These are phyloP conservation scores for Natrix natrix DNA, from an alignment of 2,797 vertebrate genomes.

Conservation along the genomic window DNA sequence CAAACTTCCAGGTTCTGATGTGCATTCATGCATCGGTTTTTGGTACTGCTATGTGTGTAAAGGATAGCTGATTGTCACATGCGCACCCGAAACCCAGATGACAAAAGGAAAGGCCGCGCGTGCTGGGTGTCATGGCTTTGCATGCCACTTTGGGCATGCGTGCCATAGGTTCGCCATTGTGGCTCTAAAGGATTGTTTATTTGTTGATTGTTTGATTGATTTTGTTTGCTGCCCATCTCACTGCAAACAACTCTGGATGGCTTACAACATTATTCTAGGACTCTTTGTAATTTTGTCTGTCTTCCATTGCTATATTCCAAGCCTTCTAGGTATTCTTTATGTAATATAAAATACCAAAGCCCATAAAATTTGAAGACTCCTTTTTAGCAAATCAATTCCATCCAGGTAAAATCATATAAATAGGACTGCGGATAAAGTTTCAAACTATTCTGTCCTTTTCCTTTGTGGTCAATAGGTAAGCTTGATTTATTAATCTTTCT, in stretches of 20 bases:
- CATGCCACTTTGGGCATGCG: too few relatives aligned
- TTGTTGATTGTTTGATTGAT: too few relatives aligned
- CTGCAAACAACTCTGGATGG: neutral
- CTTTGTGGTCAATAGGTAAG: conserved; percentile 9
- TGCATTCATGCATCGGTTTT: too few relatives aligned
- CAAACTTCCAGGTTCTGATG: too few relatives aligned
- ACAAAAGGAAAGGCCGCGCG: too few relatives aligned
- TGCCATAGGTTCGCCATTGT: too few relatives aligned
- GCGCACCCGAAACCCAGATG: too few relatives aligned
- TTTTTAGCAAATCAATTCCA: neutral
- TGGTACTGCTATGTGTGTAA: too few relatives aligned
- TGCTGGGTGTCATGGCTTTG: too few relatives aligned
- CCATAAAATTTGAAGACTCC: neutral
- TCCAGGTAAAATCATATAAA: neutral
- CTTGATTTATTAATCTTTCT: conserved; percentile 5
- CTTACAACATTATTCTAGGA: neutral
- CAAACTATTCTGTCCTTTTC: conserved; percentile 15
- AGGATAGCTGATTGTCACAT: too few relatives aligned
- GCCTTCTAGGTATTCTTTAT: neutral
- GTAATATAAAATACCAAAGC: neutral
- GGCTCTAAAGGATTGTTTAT: neutral
- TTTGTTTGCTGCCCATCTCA: neutral
- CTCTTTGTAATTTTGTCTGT: neutral
- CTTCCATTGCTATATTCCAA: neutral
- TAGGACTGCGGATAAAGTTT: neutral